phyloP scores from a whole-genome alignment of 2,888 invertebrate genomes.

The Zygothrica quintamaculata region DNA sequence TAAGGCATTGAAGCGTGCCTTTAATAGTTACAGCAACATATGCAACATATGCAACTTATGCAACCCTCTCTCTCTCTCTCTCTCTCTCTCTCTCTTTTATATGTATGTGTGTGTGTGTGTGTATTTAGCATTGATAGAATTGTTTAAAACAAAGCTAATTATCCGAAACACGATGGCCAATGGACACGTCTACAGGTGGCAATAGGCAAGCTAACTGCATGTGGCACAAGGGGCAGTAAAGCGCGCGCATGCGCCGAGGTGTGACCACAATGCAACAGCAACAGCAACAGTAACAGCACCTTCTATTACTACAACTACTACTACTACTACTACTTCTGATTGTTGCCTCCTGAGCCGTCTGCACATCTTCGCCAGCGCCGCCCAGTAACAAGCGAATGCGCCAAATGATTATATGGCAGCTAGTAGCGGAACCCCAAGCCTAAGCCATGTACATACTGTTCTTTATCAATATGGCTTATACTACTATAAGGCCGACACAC shows the following conservation, averaged over 20 bases:
- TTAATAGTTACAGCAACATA: constrained; percentile 66
- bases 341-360: constrained; percentile 17
- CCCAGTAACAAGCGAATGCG: constrained; percentile 61
- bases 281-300: too few species aligned
- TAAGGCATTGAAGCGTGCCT: constrained; percentile 67
- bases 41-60: constrained; percentile 48
- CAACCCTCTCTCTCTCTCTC: constrained; percentile 24
- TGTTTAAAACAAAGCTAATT: constrained; percentile 64
- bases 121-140: constrained; percentile 66
- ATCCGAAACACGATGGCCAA: constrained; percentile 37
- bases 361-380: constrained; percentile 26
- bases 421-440: constrained; percentile 32
- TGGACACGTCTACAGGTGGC: constrained; percentile 33
- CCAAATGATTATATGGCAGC: constrained; percentile 64
- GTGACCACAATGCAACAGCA: constrained; percentile 61
- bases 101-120: too few species aligned
- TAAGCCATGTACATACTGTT: constrained; percentile 34
- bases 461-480: constrained; percentile 49
- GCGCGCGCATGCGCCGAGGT: constrained; percentile 59
- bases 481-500: too few species aligned
- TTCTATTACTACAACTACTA: too few species aligned
- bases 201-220: constrained; percentile 19
- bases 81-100: too few species aligned
- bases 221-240: constrained; percentile 30
- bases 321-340: constrained; percentile 4